Percentiles rank a stretch among this genome's conserved stretches.
These are phyloP conservation scores for Ormia ochracea DNA, from an alignment of 2,888 invertebrate genomes.

Conservation along the genomic window DNA sequence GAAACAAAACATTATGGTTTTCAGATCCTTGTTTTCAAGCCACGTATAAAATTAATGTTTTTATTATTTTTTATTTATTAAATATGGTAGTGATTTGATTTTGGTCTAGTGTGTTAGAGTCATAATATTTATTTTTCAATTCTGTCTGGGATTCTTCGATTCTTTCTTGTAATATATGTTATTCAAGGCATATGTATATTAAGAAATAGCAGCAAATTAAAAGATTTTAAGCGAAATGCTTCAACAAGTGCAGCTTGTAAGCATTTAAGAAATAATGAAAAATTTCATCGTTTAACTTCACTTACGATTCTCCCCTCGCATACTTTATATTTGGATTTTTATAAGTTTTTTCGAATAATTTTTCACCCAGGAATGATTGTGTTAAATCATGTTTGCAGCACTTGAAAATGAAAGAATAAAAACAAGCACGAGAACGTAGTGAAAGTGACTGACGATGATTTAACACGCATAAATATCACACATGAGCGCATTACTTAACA, in stretches of 20 bases:
- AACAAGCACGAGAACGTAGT: slow-evolving; percentile 12
- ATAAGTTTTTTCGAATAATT: neutral
- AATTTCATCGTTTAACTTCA: too few relatives aligned
- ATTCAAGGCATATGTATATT: too few relatives aligned
- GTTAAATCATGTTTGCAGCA: slow-evolving; percentile 30
- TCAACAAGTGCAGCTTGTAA: too few relatives aligned
- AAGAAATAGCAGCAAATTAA: too few relatives aligned
- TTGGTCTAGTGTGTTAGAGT: neutral
- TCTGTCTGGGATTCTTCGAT: too few relatives aligned
- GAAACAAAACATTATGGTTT: too few relatives aligned
- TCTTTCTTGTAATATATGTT: too few relatives aligned
- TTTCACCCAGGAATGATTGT: neutral
- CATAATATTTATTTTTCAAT: too few relatives aligned
- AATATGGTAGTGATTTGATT: neutral
- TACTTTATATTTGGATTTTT: neutral
- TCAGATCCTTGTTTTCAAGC: too few relatives aligned
- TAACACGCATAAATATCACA: slow-evolving; percentile 19
- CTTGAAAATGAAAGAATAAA: slow-evolving; percentile 41
- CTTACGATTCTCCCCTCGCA: neutral
- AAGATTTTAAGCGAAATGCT: too few relatives aligned
- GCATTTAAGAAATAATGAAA: too few relatives aligned
- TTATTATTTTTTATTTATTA: neutral
- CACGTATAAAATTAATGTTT: neutral
- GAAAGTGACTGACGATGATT: slow-evolving; percentile 9
- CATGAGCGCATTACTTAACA: neutral